phyloP scores from a whole-genome alignment of 2,797 vertebrate species.

The Sebastes cheni region DNA sequence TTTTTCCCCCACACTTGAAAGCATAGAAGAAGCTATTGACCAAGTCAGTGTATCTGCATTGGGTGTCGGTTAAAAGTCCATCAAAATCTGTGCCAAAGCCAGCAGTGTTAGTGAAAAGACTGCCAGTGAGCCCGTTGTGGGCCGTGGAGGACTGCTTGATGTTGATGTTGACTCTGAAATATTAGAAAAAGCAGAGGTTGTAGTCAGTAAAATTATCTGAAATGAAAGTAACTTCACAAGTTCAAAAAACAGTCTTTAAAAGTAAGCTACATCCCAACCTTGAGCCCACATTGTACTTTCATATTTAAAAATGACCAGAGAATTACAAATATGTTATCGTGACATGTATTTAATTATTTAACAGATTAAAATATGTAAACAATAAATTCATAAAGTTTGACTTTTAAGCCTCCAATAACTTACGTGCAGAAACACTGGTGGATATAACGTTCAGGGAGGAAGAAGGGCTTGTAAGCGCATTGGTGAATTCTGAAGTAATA shows the following conservation, averaged over 20 bases:
- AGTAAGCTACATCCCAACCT: not conserved
- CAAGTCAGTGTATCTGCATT: not conserved
- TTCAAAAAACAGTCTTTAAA: not conserved
- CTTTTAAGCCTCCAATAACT: not conserved
- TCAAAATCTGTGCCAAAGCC: conserved; percentile 38
- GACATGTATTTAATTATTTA: not conserved
- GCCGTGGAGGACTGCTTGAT: conserved; percentile 28
- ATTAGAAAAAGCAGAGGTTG: not conserved
- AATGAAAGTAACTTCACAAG: not conserved
- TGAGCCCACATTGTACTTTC: not conserved
- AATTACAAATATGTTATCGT: not conserved
- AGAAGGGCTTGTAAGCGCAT: not conserved
- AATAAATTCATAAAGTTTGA: not conserved
- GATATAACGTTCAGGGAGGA: not conserved
- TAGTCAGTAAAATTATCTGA: not conserved
- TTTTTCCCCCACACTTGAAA: not conserved
- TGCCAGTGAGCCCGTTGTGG: conserved; percentile 17
- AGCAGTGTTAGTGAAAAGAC: conserved; percentile 47
- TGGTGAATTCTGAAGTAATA: not conserved
- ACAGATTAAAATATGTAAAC: not conserved
- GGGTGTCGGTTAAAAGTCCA: conserved; percentile 10
- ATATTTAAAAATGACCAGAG: not conserved
- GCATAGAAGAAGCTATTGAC: not conserved
- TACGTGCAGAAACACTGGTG: conserved; percentile 47
- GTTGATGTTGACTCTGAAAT: conserved; percentile 55